Evolutionary conservation across 2,113 vertebrate genomes (phyloP).

Genomic region (Pomatorhinus ruficollis): DNA sequence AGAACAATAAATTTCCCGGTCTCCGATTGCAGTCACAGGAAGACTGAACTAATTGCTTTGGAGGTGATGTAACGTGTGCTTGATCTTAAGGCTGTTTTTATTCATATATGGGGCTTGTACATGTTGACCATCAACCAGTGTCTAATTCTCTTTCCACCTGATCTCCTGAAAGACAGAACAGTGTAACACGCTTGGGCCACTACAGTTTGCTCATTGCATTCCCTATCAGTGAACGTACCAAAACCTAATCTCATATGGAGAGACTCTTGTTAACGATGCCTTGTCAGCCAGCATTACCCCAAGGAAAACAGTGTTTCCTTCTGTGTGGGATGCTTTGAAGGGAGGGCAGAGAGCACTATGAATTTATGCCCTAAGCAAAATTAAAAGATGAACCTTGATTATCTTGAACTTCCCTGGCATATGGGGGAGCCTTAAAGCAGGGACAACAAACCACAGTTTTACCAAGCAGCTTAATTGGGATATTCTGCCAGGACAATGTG

Average conservation of each 20-base stretch:
- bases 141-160: not conserved
- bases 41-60: not conserved
- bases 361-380: conserved; percentile 21
- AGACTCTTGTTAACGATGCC: not conserved
- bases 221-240: not conserved
- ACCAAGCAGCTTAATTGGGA: not conserved
- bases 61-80: not conserved
- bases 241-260: not conserved
- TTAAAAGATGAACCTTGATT: conserved; percentile 35
- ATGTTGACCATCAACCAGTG: not conserved
- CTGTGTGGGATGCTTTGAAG: not conserved
- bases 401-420: conserved; percentile 24
- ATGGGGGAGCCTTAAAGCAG: not conserved
- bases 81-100: not conserved
- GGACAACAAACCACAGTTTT: not conserved
- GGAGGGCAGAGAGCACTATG: not conserved
- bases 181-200: not conserved
- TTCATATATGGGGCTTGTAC: not conserved
- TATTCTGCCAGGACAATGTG: not conserved
- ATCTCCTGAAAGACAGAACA: not conserved
- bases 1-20: not conserved
- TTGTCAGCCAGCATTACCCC: not conserved
- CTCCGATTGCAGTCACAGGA: not conserved
- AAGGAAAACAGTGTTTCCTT: not conserved
- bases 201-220: not conserved